Evolutionary conservation across 2,113 vertebrate genomes (phyloP), one percentile per base, ranked within the genome.

Genomic region (Passer montanus): DNA sequence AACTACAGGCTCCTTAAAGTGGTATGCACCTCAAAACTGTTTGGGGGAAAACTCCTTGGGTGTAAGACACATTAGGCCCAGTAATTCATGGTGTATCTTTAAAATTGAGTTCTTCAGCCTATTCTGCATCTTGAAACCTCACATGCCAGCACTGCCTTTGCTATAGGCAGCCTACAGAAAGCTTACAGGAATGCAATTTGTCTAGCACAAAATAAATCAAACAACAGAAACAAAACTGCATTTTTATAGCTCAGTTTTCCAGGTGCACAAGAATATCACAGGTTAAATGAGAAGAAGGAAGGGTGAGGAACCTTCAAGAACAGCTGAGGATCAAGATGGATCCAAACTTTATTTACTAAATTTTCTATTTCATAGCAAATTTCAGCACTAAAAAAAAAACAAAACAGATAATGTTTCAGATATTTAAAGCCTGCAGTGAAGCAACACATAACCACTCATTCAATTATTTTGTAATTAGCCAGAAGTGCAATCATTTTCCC

Each of bases 391-490:
- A 76, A 60, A 78, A 87, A 60, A 0, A 41, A 41, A 12, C 39
- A 39, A 39, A 24, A 0, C 8, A 84, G 28, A 50, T 66, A 7
- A 10, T 15, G 6, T 75, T 89, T 73, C 41, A 92, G 46, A 68
- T 46, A 49, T 14, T 68, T 64, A 30, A 49, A 56, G 55, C 33
- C 22, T 56, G 55, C 31, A 56, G 20, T 56, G 44, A 95, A 44
- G 66, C 47, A 84, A 82, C 31, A 37, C 17, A 2, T 47, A 94
- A 81, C 47, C 3, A 1, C 49, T 87, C 60, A 43, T 63, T 84
- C 67, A 70, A 52, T 90, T 90, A 84, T 92, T 91, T 56, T 91
- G 27, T 64, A 89, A 87, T 84, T 84, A 75, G 47, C 68, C 33
- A 33, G 37, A 75, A 17, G 44, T 3, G 5, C 44, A 89, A 52